Percentiles rank a stretch among this genome's conserved stretches.
phyloP scores from a whole-genome alignment of 2,113 vertebrate species.

The Callipepla squamata region DNA sequence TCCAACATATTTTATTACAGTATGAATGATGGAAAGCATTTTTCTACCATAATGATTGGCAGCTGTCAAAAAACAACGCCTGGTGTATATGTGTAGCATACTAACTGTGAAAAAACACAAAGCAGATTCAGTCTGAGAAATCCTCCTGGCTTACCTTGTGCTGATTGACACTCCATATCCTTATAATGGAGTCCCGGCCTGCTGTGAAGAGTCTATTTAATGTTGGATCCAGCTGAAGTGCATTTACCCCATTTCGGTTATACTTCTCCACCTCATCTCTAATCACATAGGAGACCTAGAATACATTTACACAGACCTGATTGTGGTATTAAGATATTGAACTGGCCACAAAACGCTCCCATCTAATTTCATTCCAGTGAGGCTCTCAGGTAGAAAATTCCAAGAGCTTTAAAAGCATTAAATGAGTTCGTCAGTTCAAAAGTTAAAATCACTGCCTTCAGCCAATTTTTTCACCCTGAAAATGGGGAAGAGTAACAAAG shows the following conservation, averaged over 20 bases:
- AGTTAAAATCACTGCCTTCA: not conserved
- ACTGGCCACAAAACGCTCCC: not conserved
- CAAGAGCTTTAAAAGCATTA: not conserved
- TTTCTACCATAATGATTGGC: not conserved
- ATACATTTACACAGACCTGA: conserved; percentile 37
- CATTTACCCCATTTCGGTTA: conserved; percentile 96
- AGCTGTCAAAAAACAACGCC: not conserved
- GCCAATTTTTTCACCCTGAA: rapidly evolving
- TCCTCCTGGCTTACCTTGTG: conserved; percentile 86
- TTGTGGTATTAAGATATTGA: not conserved
- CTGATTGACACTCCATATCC: conserved; percentile 99
- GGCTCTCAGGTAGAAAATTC: not conserved
- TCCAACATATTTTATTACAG: not conserved
- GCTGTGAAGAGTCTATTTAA: conserved; percentile 97
- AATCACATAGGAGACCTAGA: conserved; percentile 97
- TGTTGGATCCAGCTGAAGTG: conserved; percentile 93
- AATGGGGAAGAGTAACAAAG: not conserved
- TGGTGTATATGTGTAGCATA: not conserved
- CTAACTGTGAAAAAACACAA: not conserved
- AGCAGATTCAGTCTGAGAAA: not conserved
- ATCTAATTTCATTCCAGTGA: not conserved
- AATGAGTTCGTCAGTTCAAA: not conserved
- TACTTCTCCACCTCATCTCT: conserved; percentile 98
- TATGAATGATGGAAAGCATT: rapidly evolving
- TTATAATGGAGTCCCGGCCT: conserved; percentile 95